Base-by-base conservation (phyloP, 2,888 invertebrate genomes). In the Noctua pronuba region DNA sequence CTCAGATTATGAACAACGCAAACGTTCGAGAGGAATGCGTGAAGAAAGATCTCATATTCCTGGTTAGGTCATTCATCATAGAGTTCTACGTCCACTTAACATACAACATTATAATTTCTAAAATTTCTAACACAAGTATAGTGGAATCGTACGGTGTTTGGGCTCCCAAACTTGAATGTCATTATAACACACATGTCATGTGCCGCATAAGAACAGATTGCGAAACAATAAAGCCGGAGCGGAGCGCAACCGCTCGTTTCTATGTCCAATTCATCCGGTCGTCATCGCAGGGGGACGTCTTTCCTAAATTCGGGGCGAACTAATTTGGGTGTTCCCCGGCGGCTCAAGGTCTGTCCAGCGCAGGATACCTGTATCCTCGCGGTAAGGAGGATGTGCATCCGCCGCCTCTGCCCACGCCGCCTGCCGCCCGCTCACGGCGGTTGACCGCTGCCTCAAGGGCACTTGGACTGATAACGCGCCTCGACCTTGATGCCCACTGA, bases 331-430 rank as follows among this genome's bases (percentile, higher is more conserved):
- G 85, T 62, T 73, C 75, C 69, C 60, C 84, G 62, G 65, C 28
- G 75, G 60, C 62, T 46, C 88, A 86, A 87, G 86, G 88, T 80
- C 80, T 69, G 60, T 75, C 76, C 84, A 85, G 89, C 88, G 90
- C 92, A 93, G 94, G 95, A 95, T 94, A 94, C 93, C 94, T 94
- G 93, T 92, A 93, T 93, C 93, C 93, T 93, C 92, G 91, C 84
- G 80, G 88, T 96, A 95, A 96, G 91, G 92, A 96, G 96, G 96
- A 96, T 94, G 95, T 92, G 93, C 95, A 92, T 96, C 96, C 95
- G 95, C 88, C 93, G 89, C 24, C 88, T 89, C 82, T 46, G 87
- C 92, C 89, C 86, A 88, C 90, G 80, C 86, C 73, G 38, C 16
- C 16, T 16, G 41, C 18, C 35, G 55, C 18, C 65, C 67, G 75